Base-by-base conservation (phyloP, 1,140 invertebrate genomes). In the Drosophila micromelanica region DNA sequence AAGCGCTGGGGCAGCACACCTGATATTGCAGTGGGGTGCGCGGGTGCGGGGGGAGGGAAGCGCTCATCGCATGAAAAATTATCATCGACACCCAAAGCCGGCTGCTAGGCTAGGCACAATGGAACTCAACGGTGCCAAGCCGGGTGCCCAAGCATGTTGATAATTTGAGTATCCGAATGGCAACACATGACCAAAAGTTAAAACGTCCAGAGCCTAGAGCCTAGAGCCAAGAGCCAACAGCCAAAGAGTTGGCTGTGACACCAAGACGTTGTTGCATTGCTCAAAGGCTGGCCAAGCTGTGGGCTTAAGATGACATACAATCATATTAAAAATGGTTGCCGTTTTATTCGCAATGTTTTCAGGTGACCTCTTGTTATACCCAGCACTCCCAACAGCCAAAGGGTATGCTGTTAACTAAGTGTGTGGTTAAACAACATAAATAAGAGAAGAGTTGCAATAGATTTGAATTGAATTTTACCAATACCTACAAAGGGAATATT, bases 301-400 rank as follows among this genome's bases (percentile, higher is more conserved):
- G 57, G 73, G 84, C 79, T 84, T 89, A 89, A 89, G 84, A 89
- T 89, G 84, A 89, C 84, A 89, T 80, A 89, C 84, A 89, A 89
- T 89, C 84, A 89, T 89, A 89, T 89, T 89, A 89, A 89, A 89
- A 89, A 89, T 89, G 84, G 84, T 89, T 84, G 84, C 84, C 79
- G 79, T 89, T 89, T 89, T 89, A 80, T 89, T 74, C 84, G 79
- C 84, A 80, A 82, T 85, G 67, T 89, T 89, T 89, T 77, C 51
- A 68, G 79, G 76, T 89, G 84, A 89, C 84, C 84, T 89, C 40
- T 40, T 27, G 45, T 52, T 61, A 23, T 70, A 69, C 67, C 43
- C 72, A 45, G 51, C 37, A 17, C 0, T 11, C 1, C 9, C n/a
- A 4, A 5, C 35, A 3, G 0, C 7, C 5, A 30, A 9, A 4